Evolutionary conservation across 2,888 invertebrate genomes (phyloP).

Genomic region (Andrena praecox): DNA sequence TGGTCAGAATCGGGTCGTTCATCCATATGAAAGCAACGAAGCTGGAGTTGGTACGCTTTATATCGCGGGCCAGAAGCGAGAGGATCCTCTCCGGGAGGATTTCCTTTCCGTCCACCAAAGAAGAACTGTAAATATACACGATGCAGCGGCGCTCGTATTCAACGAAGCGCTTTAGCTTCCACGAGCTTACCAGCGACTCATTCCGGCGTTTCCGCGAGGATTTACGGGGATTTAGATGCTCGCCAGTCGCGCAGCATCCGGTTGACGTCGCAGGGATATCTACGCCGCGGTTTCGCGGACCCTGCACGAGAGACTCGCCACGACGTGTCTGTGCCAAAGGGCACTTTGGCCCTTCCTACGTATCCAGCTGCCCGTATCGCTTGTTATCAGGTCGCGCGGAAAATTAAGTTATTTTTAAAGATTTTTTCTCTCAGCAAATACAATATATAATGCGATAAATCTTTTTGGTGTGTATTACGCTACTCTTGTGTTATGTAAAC

Average conservation of each 20-base stretch:
- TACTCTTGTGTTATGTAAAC: no score
- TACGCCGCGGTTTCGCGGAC: not conserved
- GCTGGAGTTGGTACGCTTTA: conserved; percentile 2
- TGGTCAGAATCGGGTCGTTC: not conserved
- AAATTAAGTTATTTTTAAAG: no score
- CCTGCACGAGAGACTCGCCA: no score
- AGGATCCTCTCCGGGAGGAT: conserved; percentile 1
- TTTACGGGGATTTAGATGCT: conserved; percentile 33
- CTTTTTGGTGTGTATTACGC: no score
- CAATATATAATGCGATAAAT: no score
- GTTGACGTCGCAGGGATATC: conserved; percentile 14
- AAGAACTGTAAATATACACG: conserved; percentile 26
- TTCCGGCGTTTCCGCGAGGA: conserved; percentile 5
- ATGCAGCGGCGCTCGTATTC: conserved; percentile 4
- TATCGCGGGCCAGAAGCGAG: not conserved
- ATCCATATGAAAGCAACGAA: conserved; percentile 19
- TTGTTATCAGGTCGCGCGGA: no score
- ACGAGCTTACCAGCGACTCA: conserved; percentile 13
- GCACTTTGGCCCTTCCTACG: no score
- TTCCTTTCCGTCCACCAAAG: conserved; percentile 5
- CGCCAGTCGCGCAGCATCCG: conserved; percentile 7
- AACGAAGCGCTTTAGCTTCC: not conserved
- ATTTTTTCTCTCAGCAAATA: no score
- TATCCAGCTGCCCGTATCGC: no score
- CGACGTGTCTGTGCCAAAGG: no score